These are phyloP conservation scores for Apostichopus leukothele DNA, from an alignment of 53 echinoderm and acorn worm species.

Conservation along the genomic window DNA sequence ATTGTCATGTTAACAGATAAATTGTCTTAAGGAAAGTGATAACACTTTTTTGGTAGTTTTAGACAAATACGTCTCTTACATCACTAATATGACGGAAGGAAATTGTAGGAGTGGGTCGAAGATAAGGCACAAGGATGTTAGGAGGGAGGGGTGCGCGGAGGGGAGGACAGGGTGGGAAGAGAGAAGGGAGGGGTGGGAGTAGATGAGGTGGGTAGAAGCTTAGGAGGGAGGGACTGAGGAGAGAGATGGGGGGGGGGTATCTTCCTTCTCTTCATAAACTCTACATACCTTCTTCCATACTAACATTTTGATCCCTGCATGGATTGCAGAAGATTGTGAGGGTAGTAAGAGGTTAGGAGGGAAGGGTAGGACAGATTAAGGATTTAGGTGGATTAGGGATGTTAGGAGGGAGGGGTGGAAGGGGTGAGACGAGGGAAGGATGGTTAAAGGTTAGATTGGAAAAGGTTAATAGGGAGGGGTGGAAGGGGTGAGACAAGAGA, in stretches of 20 bases:
- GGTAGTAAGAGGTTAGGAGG: not conserved
- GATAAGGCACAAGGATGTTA: not conserved
- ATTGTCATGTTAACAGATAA: too few relatives aligned
- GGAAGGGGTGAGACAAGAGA: too few relatives aligned
- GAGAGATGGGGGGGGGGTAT: not conserved
- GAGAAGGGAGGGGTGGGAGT: not conserved
- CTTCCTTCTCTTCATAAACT: not conserved
- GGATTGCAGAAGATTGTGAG: too few relatives aligned
- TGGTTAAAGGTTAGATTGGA: too few relatives aligned
- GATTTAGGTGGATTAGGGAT: not conserved
- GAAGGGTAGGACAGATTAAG: not conserved
- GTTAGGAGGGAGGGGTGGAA: too few relatives aligned
- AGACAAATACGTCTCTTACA: too few relatives aligned
- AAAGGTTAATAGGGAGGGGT: too few relatives aligned
- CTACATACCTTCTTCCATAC: slow-evolving; percentile 82
- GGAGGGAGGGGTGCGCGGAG: not conserved
- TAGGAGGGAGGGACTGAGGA: not conserved
- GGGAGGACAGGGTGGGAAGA: not conserved
- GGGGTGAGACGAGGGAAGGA: too few relatives aligned
- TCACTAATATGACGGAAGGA: too few relatives aligned
- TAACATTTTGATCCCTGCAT: slow-evolving; percentile 53
- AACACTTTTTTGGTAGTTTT: too few relatives aligned
- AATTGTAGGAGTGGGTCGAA: too few relatives aligned
- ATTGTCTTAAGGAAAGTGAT: too few relatives aligned
- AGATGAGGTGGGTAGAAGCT: not conserved